phyloP scores from a whole-genome alignment of 2,113 vertebrate genomes.

The Grammomys surdaster region DNA sequence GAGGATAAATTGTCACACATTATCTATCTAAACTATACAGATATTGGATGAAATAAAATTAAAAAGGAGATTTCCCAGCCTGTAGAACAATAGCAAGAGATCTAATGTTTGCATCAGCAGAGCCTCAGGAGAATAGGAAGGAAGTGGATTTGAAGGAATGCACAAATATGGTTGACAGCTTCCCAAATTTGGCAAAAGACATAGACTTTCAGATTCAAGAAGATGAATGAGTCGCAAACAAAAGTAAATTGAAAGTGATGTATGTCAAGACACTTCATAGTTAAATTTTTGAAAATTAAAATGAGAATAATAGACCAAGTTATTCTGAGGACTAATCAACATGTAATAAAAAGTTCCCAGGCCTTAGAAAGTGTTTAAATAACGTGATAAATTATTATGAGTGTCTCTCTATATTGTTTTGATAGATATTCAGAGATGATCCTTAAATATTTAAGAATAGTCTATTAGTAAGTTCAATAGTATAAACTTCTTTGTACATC shows the following conservation, averaged over 20 bases:
- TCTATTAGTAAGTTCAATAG: not conserved
- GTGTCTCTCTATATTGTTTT: not conserved
- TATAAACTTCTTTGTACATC: not conserved
- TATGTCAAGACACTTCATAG: not conserved
- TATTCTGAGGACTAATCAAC: not conserved
- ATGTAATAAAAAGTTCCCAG: not conserved
- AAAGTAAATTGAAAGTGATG: not conserved
- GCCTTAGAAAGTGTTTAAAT: slow-evolving; percentile 11
- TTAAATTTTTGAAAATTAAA: slow-evolving; percentile 49
- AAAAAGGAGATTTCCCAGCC: not conserved
- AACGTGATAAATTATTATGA: not conserved
- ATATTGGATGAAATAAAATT: too few species aligned
- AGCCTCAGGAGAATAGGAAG: not conserved
- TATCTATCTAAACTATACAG: not conserved
- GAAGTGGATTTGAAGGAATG: not conserved
- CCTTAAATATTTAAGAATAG: not conserved
- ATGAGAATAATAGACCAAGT: not conserved
- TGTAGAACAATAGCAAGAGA: not conserved
- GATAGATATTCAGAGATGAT: not conserved
- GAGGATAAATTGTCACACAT: slow-evolving; percentile 11
- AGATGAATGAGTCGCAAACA: not conserved
- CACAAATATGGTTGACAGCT: not conserved
- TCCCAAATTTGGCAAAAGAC: not conserved
- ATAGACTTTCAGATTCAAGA: not conserved
- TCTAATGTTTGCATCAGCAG: not conserved